Evolutionary conservation across 2,113 vertebrate species (phyloP), one percentile per base, ranked within the genome.

Genomic region (Gavialis gangeticus): DNA sequence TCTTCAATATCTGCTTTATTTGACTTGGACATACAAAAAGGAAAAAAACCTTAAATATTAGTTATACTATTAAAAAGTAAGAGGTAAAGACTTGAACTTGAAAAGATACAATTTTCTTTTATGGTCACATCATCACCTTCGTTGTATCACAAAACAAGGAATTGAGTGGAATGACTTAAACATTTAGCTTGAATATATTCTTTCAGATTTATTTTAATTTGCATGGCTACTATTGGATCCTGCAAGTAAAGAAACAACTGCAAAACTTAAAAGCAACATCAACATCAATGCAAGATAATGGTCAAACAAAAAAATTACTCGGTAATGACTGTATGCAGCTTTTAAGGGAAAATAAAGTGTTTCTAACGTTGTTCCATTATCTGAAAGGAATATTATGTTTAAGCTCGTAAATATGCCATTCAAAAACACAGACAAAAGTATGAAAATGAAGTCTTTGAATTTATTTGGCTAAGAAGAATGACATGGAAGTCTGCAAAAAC

Each of bases 81-180:
- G 34, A 92, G 92, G 59, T 3, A 12, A 92, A 90, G 88, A 81
- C 25, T 76, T 96, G 75, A 88, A 55, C 58, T 71, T 91, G 92
- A 97, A 96, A 64, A 92, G 91, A 59, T 75, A 58, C 73, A 75
- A 71, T 93, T 93, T 96, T 94, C 83, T 95, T 91, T 88, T 34
- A 82, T 56, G 71, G 11, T 77, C 92, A 27, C 75, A 86, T 25
- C 13, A 92, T 82, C 27, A 56, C 46, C 18, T 7, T 62, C 64
- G 46, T 24, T 75, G 34, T 28, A 82, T 56, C 91, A 87, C 12
- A 73, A 88, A 95, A 93, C 80, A 46, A 18, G 2, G 88, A 92
- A 7, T 82, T 58, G 85, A 62, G 93, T 87, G 83, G 58, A 86
- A 86, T 90, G 81, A 82, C 46, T 90, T 58, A 84, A 81, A 86